phyloP scores from a whole-genome alignment of 2,113 vertebrate genomes.

The Engystomops pustulosus region DNA sequence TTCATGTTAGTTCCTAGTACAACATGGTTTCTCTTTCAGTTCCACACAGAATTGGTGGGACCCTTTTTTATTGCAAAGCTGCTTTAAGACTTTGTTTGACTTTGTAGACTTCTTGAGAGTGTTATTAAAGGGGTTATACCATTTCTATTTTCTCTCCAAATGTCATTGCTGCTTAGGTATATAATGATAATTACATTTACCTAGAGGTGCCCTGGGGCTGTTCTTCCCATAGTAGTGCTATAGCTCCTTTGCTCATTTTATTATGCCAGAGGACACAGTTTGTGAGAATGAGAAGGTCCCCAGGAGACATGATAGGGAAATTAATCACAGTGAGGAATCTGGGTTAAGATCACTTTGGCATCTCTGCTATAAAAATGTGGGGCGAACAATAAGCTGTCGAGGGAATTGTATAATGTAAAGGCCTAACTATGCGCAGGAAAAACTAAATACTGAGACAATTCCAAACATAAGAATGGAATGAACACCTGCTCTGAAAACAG shows the following conservation, averaged over 20 bases:
- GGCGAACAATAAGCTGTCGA: background rate
- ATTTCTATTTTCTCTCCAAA: background rate
- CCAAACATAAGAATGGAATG: background rate
- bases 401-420: background rate
- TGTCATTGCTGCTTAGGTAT: background rate
- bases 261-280: background rate
- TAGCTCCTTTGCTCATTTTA: background rate
- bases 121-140: background rate
- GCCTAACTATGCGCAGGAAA: background rate
- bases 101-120: background rate
- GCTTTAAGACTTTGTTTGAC: background rate
- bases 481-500: background rate
- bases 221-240: background rate
- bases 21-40: background rate
- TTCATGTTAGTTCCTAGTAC: too few relatives aligned
- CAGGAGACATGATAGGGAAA: background rate
- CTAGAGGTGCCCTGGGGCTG: background rate
- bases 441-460: background rate
- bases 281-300: background rate
- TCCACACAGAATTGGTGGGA: background rate
- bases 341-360: background rate
- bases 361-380: background rate
- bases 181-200: background rate
- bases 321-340: constrained; percentile 5
- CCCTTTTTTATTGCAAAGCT: background rate